These are phyloP conservation scores for Rhinopomastus cyanomelas DNA, from an alignment of 2,113 vertebrate species.

Conservation along the genomic window DNA sequence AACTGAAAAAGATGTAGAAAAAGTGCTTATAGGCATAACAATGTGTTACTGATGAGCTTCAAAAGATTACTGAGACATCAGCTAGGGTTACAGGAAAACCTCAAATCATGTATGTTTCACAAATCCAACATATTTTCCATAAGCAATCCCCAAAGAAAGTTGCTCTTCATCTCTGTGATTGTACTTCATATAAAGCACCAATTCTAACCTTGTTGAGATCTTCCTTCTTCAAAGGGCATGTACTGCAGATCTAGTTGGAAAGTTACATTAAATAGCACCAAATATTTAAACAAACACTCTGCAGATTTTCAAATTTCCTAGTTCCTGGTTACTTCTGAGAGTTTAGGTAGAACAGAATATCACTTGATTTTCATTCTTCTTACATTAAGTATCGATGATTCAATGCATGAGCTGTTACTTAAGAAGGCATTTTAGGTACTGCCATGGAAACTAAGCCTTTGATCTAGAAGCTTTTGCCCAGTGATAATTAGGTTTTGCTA, in stretches of 20 bases:
- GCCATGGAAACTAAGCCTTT: conserved; percentile 12
- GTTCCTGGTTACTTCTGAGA: neutral
- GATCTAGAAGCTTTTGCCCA: conserved; percentile 7
- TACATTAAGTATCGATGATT: neutral
- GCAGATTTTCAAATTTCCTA: neutral
- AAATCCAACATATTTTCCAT: conserved; percentile 50
- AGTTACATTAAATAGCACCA: neutral
- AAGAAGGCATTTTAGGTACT: neutral
- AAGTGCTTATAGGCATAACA: conserved; percentile 57
- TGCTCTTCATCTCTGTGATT: neutral
- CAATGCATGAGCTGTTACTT: neutral
- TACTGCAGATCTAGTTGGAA: neutral
- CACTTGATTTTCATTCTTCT: neutral
- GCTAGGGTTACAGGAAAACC: conserved; percentile 57
- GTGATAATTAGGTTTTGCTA: neutral
- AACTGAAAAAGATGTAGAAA: conserved; percentile 64
- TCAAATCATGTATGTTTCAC: conserved; percentile 12
- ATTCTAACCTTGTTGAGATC: neutral
- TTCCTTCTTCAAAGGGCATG: neutral
- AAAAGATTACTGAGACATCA: conserved; percentile 59
- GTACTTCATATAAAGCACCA: neutral
- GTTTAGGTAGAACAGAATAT: neutral
- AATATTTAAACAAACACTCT: neutral
- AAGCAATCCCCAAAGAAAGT: neutral
- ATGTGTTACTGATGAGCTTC: conserved; percentile 65